These are phyloP conservation scores for Rhopalosiphum maidis DNA, from an alignment of 1,140 invertebrate species.

Conservation along the genomic window DNA sequence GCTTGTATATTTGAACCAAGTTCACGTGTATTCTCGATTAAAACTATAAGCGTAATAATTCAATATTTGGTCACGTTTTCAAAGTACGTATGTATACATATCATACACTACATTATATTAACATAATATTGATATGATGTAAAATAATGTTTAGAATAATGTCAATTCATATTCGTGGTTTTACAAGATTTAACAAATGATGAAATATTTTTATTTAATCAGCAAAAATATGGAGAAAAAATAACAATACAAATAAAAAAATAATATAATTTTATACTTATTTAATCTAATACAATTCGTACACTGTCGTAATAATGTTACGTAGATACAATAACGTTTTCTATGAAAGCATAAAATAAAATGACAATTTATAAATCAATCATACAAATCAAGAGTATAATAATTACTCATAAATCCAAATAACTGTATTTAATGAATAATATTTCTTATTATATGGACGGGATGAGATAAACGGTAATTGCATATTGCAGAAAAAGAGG, in stretches of 20 bases:
- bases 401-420: too few species aligned
- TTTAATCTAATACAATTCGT: too few species aligned
- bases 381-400: too few species aligned
- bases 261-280: too few species aligned
- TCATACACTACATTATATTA: too few species aligned
- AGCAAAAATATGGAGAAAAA: neutral
- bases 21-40: neutral
- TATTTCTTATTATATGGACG: neutral
- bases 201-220: neutral
- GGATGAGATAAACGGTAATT: neutral
- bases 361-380: neutral
- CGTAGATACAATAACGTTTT: neutral
- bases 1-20: neutral
- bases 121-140: too few species aligned
- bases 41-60: neutral
- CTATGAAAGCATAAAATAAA: neutral
- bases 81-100: neutral
- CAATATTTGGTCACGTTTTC: neutral
- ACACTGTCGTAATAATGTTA: neutral
- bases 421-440: neutral
- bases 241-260: neutral
- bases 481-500: neutral
- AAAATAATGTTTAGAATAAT: too few species aligned
- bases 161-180: too few species aligned
- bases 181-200: neutral